These are phyloP conservation scores for Acrobasis repandana DNA, from an alignment of 2,888 invertebrate genomes.

Conservation along the genomic window DNA sequence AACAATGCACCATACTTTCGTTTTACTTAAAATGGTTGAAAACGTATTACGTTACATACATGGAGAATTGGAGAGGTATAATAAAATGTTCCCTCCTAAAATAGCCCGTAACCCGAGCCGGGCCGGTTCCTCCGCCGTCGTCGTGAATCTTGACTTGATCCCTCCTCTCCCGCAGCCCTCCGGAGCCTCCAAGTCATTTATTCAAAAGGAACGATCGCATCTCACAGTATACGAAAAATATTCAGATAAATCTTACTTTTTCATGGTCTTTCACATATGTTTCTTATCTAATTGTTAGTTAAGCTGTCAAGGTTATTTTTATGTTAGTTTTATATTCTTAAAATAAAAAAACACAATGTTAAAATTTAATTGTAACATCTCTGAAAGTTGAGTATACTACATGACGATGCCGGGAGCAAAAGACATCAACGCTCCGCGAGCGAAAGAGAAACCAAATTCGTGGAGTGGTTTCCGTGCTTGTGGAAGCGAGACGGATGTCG, in stretches of 20 bases:
- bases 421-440: conserved; percentile 70
- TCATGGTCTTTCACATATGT: not conserved
- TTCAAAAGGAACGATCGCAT: conserved; percentile 63
- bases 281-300: not conserved
- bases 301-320: not conserved
- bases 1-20: conserved; percentile 38
- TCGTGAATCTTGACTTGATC: conserved; percentile 69
- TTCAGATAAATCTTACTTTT: conserved; percentile 25
- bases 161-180: conserved; percentile 57
- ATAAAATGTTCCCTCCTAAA: conserved; percentile 38
- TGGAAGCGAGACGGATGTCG: conserved; percentile 62
- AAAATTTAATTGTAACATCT: conserved; percentile 15
- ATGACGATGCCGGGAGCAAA: conserved; percentile 59
- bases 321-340: not conserved
- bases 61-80: conserved; percentile 19
- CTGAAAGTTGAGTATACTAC: conserved; percentile 49
- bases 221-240: conserved; percentile 44
- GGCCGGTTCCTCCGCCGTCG: conserved; percentile 49
- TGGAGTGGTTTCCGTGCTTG: conserved; percentile 47
- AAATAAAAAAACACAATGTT: not conserved
- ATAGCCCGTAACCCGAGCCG: conserved; percentile 48
- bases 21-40: conserved; percentile 33
- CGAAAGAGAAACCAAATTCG: conserved; percentile 10
- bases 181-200: conserved; percentile 53
- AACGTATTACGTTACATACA: conserved; percentile 6